Evolutionary conservation across 2,797 vertebrate species (phyloP).

Genomic region (Eidolon dupreanum): DNA sequence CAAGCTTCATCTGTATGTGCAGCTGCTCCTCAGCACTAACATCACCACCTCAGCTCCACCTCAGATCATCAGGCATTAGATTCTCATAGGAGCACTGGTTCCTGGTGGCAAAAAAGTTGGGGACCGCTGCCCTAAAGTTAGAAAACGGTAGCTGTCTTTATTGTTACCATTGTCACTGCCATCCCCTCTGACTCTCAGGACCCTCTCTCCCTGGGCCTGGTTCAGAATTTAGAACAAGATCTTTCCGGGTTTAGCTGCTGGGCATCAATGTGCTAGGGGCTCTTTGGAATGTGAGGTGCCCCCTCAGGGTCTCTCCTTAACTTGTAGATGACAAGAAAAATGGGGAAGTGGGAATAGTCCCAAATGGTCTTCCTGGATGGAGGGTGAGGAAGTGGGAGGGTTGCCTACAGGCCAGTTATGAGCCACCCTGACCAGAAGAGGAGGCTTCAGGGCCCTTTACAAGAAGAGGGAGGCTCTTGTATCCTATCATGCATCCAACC

Average conservation of each 20-base stretch:
- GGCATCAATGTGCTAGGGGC: background rate
- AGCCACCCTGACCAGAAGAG: constrained; percentile 2
- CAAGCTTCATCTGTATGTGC: too few species aligned
- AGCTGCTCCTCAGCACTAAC: too few species aligned
- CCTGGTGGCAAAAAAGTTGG: too few species aligned
- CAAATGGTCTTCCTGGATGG: background rate
- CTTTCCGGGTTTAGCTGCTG: background rate
- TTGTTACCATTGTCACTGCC: background rate
- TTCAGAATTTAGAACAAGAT: background rate
- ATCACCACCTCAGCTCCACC: too few species aligned
- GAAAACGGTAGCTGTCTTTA: background rate
- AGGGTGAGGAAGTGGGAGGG: constrained; percentile 37
- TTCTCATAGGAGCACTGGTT: too few species aligned
- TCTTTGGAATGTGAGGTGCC: background rate
- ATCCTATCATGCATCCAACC: background rate
- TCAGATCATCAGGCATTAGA: too few species aligned
- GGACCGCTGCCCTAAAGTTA: background rate
- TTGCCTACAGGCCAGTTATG: background rate
- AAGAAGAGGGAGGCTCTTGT: background rate
- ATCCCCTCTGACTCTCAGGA: background rate
- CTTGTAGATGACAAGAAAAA: constrained; percentile 48
- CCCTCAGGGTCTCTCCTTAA: background rate
- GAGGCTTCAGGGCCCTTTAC: background rate
- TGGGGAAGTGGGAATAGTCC: constrained; percentile 46
- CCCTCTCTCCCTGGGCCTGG: background rate